phyloP scores from a whole-genome alignment of 1,140 invertebrate genomes.

The Druon quercuslanigerum region DNA sequence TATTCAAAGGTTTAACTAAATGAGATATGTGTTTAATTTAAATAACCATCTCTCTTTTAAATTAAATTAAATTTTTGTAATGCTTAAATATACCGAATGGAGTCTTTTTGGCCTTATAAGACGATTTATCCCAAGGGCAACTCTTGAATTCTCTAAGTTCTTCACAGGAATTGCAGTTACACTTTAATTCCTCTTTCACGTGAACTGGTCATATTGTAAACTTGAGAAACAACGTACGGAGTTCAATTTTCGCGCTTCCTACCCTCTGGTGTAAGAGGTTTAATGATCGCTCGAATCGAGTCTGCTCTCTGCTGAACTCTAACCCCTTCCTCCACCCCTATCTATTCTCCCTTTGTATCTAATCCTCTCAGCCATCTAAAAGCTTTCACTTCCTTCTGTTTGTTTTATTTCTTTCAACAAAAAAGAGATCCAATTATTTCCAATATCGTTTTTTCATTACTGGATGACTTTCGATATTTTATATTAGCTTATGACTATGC shows the following conservation, averaged over 20 bases:
- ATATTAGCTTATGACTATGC: not conserved
- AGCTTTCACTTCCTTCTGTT: not conserved
- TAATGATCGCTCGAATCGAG: conserved; percentile 60
- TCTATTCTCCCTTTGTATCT: not conserved
- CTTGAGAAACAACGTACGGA: conserved; percentile 53
- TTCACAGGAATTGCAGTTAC: conserved; percentile 49
- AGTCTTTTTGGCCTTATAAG: not conserved
- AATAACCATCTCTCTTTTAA: too few species aligned
- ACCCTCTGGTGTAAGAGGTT: conserved; percentile 42
- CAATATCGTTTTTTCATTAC: not conserved
- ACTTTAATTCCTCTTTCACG: conserved; percentile 34
- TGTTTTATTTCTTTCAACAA: too few species aligned
- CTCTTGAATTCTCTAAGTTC: conserved; percentile 39
- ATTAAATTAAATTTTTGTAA: too few species aligned
- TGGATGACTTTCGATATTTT: not conserved
- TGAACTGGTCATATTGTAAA: conserved; percentile 47
- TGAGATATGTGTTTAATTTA: too few species aligned
- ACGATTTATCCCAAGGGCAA: conserved; percentile 5
- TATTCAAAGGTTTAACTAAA: too few species aligned
- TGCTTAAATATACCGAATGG: not conserved
- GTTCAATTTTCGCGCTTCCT: conserved; percentile 47
- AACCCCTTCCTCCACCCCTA: not conserved
- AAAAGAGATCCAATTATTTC: not conserved
- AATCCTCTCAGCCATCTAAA: not conserved
- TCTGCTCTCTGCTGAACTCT: conserved; percentile 44